Base-by-base conservation (phyloP, 2,113 vertebrate species). In the Carettochelys insculpta region DNA sequence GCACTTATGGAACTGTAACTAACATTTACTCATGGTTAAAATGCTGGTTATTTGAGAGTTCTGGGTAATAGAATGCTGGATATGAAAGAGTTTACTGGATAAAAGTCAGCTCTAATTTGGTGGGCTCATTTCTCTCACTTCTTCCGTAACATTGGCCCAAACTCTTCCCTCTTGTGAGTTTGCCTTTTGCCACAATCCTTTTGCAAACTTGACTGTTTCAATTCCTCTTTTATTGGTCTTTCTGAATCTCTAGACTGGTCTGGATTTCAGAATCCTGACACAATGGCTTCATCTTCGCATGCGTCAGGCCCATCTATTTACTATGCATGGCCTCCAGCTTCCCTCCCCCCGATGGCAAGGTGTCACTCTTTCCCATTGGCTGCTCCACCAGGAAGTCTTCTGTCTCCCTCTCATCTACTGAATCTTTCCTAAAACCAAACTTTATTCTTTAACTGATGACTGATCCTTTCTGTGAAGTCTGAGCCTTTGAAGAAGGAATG, bases 401-500 rank as follows among this genome's bases (percentile, higher is more conserved):
- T 89, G 77, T 82, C 83, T 85, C 53, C 22, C 81, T 48, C 88
- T 90, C 45, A 52, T 27, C 43, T 82, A 51, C 65, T 92, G 19
- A 83, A 31, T 75, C 24, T 53, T 34, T 12, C 51, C 89, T 86
- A 82, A 71, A 96, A 80, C 14, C 51, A 8, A 0, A 0, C 80
- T 91, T 93, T 75, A 45, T 71, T 91, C 89, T 86, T 88, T 68
- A 71, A 65, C 61, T 68, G n/a, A 68, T 48, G 38, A 83, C 58
- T 13, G 12, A 71, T 27, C 52, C 1, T 0, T 88, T 88, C 77
- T 50, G 2, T 71, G 41, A 85, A 16, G 71, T 92, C 91, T 90
- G 93, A 81, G 73, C 45, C 65, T 78, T 90, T 80, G 83, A 48
- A 92, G 84, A 88, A 88, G 52, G 78, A 90, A 86, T n/a, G 83